Evolutionary conservation across 1,140 invertebrate genomes (phyloP).

Genomic region (Drosophila tani): DNA sequence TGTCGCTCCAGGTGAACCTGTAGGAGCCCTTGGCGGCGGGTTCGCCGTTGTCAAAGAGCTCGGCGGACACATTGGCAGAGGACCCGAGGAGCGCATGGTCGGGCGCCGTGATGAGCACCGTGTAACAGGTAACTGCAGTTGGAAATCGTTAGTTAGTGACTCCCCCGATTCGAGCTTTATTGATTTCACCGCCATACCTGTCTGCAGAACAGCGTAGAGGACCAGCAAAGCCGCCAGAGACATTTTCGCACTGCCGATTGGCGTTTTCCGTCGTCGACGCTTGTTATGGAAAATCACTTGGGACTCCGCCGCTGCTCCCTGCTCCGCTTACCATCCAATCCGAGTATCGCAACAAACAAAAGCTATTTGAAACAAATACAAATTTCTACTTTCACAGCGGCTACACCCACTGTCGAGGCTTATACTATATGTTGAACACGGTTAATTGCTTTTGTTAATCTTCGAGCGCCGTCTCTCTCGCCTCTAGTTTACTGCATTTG

Average conservation of each 20-base stretch:
- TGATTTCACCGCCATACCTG: slow-evolving; percentile 52
- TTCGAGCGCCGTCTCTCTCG: slow-evolving; percentile 7
- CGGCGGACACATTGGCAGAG: slow-evolving; percentile 63
- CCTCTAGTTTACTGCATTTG: slow-evolving; percentile 27
- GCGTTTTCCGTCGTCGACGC: slow-evolving; percentile 42
- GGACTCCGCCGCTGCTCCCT: slow-evolving; percentile 17
- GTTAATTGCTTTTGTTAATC: slow-evolving; percentile 29
- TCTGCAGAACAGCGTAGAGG: slow-evolving; percentile 48
- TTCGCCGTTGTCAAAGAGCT: slow-evolving; percentile 59
- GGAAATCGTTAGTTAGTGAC: slow-evolving; percentile 2
- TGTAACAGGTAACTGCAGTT: slow-evolving; percentile 52
- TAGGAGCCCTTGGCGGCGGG: slow-evolving; percentile 51
- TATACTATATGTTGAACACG: slow-evolving; percentile 29
- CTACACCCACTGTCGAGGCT: slow-evolving; percentile 27
- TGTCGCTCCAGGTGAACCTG: slow-evolving; percentile 65
- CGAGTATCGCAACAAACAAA: slow-evolving; percentile 37
- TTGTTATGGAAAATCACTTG: slow-evolving; percentile 53
- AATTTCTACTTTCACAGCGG: slow-evolving; percentile 17
- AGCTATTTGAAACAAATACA: slow-evolving; percentile 37
- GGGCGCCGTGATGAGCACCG: slow-evolving; percentile 62
- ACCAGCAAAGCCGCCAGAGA: slow-evolving; percentile 33
- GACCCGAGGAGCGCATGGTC: slow-evolving; percentile 61
- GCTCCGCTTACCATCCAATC: slow-evolving; percentile 20
- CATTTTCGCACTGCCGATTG: slow-evolving; percentile 54
- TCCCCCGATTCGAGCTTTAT: slow-evolving; percentile 11